Evolutionary conservation across 1,140 invertebrate species (phyloP), one percentile per base, ranked within the genome.

Genomic region (Pristionchus pacificus): DNA sequence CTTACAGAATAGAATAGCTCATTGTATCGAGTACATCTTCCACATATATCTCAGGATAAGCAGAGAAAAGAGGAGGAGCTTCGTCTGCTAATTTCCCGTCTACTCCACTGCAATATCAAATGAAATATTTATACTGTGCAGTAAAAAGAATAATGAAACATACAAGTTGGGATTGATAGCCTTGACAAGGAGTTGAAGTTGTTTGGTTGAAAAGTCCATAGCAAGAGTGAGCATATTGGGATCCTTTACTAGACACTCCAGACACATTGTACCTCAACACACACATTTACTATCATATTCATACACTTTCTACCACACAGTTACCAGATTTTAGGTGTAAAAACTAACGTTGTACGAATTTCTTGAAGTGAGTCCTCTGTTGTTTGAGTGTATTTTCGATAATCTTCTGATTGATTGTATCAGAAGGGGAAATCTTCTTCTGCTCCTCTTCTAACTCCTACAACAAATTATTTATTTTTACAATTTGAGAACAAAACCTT

Each of bases 21-120:
- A 96, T 88, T 85, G 95, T 95, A 84, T 97, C 93, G 24, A 93
- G 93, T 70, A 97, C 91, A 84, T 97, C 94, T 84, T 97, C 94
- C 60, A 96, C 89, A 84, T 95, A 96, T 91, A 93, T 96, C 85
- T 97, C 94, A 24, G 95, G 95, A 77, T 94, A 87, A 76, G 92
- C 91, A 62, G 90, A 89, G 87, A 96, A 97, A 74, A 89, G 86
- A 81, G 88, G 87, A 29, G 91, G 88, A 63, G 89, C 85, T 69
- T 88, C 88, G 72, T 80, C 79, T 13, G 87, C 86, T 1, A 90
- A 84, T 63, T 68, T 38, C 89, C 88, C 70, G 89, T 67, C 55
- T 64, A 68, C 58, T 29, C 24, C 65, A 15, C 65, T 60, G 28
- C 60, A 62, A 71, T 68, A 60, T 13, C 68, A 19, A 24, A 30